Conservation (phyloP, 2,888 invertebrate genomes). For the Oscheius sp. region DNA sequence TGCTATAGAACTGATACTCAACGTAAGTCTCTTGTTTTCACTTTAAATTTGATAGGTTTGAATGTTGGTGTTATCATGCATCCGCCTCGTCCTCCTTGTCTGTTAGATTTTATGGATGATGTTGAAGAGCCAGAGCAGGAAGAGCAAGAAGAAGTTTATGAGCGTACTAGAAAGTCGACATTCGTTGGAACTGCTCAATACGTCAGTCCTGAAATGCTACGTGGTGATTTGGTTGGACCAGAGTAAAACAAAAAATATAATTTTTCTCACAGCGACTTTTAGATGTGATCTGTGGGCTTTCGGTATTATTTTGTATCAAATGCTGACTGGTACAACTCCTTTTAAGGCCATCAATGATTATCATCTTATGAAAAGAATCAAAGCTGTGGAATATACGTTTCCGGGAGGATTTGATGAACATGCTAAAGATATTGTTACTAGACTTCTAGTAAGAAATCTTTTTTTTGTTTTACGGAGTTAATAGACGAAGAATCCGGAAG, state of each 20-base stretch:
- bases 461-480: not conserved
- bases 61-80: constrained; percentile 21
- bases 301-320: constrained; percentile 80
- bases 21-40: not conserved
- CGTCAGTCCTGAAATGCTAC: constrained; percentile 94
- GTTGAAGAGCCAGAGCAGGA: constrained; percentile 70
- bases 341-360: constrained; percentile 91
- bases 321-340: constrained; percentile 90
- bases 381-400: constrained; percentile 86
- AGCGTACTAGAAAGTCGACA: constrained; percentile 65
- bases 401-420: constrained; percentile 87
- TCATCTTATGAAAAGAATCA: constrained; percentile 92
- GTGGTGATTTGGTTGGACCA: constrained; percentile 64
- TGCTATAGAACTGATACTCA: not conserved
- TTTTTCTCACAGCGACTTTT: not conserved
- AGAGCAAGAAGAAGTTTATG: constrained; percentile 70
- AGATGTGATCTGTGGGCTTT: constrained; percentile 89
- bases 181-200: constrained; percentile 99
- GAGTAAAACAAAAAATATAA: constrained; percentile 40
- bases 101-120: not conserved
- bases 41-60: not conserved
- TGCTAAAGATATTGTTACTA: constrained; percentile 87
- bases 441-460: constrained; percentile 77
- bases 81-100: constrained; percentile 2
- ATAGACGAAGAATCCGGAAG: constrained; percentile 75